Conservation (phyloP, 2,113 vertebrate genomes). For the Salvelinus sp. region DNA sequence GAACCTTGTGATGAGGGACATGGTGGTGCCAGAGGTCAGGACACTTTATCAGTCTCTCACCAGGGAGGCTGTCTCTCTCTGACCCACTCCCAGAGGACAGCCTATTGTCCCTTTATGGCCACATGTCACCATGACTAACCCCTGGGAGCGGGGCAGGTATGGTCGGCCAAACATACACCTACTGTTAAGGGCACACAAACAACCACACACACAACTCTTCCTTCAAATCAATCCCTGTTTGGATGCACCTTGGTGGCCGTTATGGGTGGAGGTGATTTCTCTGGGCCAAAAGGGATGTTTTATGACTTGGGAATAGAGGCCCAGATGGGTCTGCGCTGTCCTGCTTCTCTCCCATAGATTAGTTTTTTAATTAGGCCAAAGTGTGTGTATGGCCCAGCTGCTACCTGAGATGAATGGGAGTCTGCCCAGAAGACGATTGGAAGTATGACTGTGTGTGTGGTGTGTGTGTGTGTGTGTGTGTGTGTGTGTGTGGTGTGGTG, state of each 20-base stretch:
- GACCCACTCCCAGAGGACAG: no score
- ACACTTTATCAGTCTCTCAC: no score
- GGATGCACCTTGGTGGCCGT: slow-evolving; percentile 35
- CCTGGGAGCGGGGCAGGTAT: slow-evolving; percentile 39
- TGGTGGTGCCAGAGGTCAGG: no score
- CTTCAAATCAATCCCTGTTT: slow-evolving; percentile 60
- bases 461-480: no score
- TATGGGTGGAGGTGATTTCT: slow-evolving; percentile 42
- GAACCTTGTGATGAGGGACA: slow-evolving; percentile 41
- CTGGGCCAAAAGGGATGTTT: slow-evolving; percentile 12
- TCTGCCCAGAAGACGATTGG: background rate
- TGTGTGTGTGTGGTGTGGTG: no score
- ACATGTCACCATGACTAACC: slow-evolving; percentile 32
- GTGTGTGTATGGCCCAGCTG: slow-evolving; percentile 16
- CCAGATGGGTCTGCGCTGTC: slow-evolving; percentile 46
- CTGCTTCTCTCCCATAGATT: slow-evolving; percentile 26
- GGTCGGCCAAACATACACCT: background rate
- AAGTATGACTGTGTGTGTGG: background rate
- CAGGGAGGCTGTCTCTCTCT: no score
- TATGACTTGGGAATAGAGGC: slow-evolving; percentile 31
- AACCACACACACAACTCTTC: slow-evolving; percentile 18
- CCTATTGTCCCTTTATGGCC: slow-evolving; percentile 38
- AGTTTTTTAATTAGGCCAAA: slow-evolving; percentile 48
- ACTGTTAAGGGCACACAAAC: no score
- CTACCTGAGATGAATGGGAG: background rate